Conservation (phyloP, 2,113 vertebrate species). For the Xerus inauris region DNA sequence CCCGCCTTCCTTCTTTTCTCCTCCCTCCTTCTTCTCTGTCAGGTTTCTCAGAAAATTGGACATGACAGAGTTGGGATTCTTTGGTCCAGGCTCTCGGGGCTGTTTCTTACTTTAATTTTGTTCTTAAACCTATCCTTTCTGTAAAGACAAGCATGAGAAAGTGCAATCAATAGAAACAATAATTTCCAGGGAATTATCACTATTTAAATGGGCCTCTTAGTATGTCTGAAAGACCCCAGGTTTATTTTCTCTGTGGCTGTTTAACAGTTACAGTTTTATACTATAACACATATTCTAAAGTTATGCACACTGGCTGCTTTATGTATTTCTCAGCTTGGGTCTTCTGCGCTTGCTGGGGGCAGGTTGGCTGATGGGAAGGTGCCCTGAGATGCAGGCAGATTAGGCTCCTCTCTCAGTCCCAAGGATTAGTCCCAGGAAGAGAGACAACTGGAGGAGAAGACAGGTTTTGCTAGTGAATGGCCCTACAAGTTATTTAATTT, state of each 20-base stretch:
- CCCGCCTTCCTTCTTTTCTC: background rate
- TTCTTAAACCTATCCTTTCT: background rate
- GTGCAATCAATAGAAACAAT: background rate
- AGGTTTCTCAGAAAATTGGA: background rate
- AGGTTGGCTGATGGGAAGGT: fast-evolving
- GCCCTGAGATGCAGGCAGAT: fast-evolving
- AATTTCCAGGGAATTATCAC: background rate
- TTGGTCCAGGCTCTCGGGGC: background rate
- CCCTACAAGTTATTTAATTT: background rate
- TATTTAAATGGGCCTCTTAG: background rate
- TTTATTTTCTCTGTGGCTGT: background rate
- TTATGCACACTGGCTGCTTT: no score
- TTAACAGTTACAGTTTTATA: background rate
- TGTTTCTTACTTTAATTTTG: background rate
- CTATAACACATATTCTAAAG: background rate
- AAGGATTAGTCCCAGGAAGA: background rate
- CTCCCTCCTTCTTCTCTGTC: background rate
- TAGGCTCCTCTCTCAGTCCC: background rate
- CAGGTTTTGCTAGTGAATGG: background rate
- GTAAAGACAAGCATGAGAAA: background rate
- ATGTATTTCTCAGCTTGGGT: no score
- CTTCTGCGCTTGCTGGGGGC: no score
- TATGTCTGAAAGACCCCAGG: background rate
- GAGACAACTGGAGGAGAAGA: background rate
- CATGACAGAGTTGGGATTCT: background rate